Percentiles rank a stretch among this genome's conserved stretches.
These are phyloP conservation scores for Lasioglossum marginatum DNA, from an alignment of 2,888 invertebrate species.

Conservation along the genomic window DNA sequence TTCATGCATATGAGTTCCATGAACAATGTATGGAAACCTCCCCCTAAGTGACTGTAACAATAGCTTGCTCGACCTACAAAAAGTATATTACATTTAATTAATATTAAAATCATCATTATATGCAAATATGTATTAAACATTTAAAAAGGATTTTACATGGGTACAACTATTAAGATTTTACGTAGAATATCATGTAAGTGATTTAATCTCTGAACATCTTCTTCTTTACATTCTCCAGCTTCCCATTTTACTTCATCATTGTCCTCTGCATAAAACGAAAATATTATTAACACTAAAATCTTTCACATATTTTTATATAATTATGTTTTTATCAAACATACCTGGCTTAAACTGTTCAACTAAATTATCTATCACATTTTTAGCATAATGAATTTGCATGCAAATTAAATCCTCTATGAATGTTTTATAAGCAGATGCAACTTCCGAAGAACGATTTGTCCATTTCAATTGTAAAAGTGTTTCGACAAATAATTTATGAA, in stretches of 20 bases:
- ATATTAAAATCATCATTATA: not conserved
- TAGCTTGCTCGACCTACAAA: constrained; percentile 89
- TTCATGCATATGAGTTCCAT: constrained; percentile 88
- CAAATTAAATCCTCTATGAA: constrained; percentile 89
- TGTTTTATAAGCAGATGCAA: constrained; percentile 87
- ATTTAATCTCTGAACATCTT: constrained; percentile 86
- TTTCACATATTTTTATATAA: not conserved
- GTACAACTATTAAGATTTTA: constrained; percentile 85
- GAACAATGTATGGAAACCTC: constrained; percentile 92
- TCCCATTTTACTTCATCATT: constrained; percentile 87
- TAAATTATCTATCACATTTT: constrained; percentile 87
- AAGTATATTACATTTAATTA: constrained; percentile 4
- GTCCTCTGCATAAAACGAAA: constrained; percentile 75
- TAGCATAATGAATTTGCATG: constrained; percentile 89
- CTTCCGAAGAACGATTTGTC: constrained; percentile 85
- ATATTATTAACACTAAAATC: constrained; percentile 35
- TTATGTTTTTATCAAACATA: constrained; percentile 74
- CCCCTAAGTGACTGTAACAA: constrained; percentile 88
- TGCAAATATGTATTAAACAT: not conserved
- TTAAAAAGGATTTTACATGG: constrained; percentile 85
- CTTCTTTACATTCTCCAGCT: constrained; percentile 86
- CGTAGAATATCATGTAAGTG: constrained; percentile 87
- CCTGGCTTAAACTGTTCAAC: constrained; percentile 87
- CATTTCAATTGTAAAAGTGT: constrained; percentile 87
- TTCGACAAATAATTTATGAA: constrained; percentile 87